These are phyloP conservation scores for Desmodus rotundus DNA, from an alignment of 2,113 vertebrate genomes.

Conservation along the genomic window DNA sequence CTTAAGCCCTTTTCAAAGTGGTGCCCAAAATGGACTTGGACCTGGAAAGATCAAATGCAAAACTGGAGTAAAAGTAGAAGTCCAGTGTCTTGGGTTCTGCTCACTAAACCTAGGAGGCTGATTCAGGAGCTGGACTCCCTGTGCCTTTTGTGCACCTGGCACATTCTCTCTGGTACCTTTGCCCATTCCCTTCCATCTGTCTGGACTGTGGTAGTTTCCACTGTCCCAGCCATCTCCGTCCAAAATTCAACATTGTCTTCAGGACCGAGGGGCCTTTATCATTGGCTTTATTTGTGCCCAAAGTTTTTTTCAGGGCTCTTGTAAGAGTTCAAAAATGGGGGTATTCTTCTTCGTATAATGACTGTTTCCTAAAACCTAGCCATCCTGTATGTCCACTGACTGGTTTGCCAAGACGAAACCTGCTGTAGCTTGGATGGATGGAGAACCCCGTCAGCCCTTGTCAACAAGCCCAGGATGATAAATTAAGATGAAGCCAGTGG, in stretches of 20 bases:
- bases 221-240: no score
- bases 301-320: neutral
- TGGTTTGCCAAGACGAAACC: conserved; percentile 50
- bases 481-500: conserved; percentile 76
- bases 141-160: neutral
- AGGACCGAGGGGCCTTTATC: neutral
- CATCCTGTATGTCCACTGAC: neutral
- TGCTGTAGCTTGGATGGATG: conserved; percentile 40
- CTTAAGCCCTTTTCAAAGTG: neutral
- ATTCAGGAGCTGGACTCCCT: neutral
- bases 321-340: neutral
- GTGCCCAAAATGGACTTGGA: neutral
- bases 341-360: neutral
- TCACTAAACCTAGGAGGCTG: neutral
- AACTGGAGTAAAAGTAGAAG: neutral
- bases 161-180: neutral
- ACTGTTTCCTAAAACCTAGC: neutral
- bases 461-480: conserved; percentile 78
- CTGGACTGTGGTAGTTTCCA: neutral
- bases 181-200: neutral
- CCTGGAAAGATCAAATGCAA: neutral
- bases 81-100: neutral
- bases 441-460: conserved; percentile 67
- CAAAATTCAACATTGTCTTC: neutral
- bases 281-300: neutral